Evolutionary conservation across 2,113 vertebrate genomes (phyloP), one percentile per base, ranked within the genome.

Genomic region (Hiodon alosoides): DNA sequence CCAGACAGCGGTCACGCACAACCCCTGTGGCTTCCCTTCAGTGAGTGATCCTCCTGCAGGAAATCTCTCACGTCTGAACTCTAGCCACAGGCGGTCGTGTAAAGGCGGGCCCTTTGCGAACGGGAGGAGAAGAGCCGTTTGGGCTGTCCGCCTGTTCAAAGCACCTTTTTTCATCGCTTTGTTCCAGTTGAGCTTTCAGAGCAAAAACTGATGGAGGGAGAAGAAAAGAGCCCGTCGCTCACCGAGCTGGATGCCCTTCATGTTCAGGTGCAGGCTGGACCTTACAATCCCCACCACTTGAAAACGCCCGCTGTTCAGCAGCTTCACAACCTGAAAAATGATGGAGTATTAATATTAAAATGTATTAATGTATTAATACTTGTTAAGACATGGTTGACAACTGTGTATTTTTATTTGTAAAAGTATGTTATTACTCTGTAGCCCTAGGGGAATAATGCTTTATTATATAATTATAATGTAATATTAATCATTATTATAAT

Each of bases 291-390:
- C 90, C 74, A 99, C 97, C 65, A 96, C 95, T 88, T 99, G 97
- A 4, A 96, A 99, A 78, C 97, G 94, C 88, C 98, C 98, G 91
- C 96, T 97, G 88, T 87, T 98, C 86, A 99, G 84, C 73, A 99
- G 87, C 85, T 99, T 99, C 86, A 95, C 92, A 83, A 98, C 95
- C 97, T 98, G 50, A 52, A 57, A 6, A 52, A 16, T n/a, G 51
- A 48, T 9, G 46, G 54, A 31, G 54, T 3, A 31, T 13, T 57
- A 9, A 59, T 59, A 59, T 9, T 9, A 14, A 11, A 52, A 47
- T 9, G 7, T 58, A 4, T 55, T 11, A n/a, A 53, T 53, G 3
- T 17, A 13, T n/a, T 11, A 70, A 54, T 55, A 54, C 16, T n/a
- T 53, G 53, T 54, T 5, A 17, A 57, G 48, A n/a, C n/a, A 31